Evolutionary conservation across 2,888 invertebrate genomes (phyloP).

Genomic region (Caenorhabditis macrosperma): DNA sequence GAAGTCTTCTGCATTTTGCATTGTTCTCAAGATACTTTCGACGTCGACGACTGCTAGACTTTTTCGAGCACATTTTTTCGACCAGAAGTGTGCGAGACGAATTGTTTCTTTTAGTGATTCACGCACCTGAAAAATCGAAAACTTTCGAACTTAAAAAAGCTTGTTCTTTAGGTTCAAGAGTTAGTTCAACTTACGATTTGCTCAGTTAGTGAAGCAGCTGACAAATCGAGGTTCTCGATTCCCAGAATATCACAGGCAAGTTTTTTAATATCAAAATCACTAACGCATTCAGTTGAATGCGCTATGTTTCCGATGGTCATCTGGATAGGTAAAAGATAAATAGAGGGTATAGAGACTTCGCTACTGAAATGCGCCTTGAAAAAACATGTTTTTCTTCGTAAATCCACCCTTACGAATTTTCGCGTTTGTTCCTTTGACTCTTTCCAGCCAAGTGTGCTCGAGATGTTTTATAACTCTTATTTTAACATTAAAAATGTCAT

Average conservation of each 20-base stretch:
- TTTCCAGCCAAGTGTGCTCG: no score
- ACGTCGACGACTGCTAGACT: conserved; percentile 12
- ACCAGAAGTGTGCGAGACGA: conserved; percentile 2
- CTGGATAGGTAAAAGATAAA: no score
- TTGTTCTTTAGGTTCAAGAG: background rate
- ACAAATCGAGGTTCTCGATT: conserved; percentile 28
- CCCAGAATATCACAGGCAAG: conserved; percentile 30
- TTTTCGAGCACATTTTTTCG: conserved; percentile 8
- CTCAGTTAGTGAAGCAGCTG: conserved; percentile 6
- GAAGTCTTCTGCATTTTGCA: conserved; percentile 2
- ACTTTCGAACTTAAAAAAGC: background rate
- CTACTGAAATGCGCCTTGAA: no score
- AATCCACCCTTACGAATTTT: no score
- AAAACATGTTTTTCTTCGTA: no score
- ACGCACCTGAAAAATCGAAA: background rate
- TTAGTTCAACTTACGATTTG: conserved; percentile 33
- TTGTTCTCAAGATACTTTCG: conserved; percentile 2
- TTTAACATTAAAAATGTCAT: no score
- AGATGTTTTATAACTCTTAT: no score
- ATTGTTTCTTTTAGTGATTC: conserved; percentile 28
- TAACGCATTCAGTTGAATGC: background rate
- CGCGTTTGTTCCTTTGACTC: no score
- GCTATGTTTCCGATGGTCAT: background rate
- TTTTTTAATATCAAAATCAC: no score
- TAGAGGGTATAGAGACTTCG: no score